Evolutionary conservation across 2,113 vertebrate genomes (phyloP).

Genomic region (Cariama cristata): DNA sequence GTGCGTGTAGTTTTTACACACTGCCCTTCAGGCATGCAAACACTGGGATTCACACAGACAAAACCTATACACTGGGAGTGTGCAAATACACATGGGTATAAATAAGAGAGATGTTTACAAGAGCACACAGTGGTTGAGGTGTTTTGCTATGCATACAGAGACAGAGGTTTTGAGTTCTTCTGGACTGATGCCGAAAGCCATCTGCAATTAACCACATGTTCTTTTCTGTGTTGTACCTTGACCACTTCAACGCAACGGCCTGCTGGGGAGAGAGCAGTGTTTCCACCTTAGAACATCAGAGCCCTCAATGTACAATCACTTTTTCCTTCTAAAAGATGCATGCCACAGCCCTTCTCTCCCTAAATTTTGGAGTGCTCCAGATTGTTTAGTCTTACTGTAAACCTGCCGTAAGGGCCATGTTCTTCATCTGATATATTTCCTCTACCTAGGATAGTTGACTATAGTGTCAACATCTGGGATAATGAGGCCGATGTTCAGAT

Average conservation of each 20-base stretch:
- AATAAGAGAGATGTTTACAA: constrained; percentile 18
- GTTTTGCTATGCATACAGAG: background rate
- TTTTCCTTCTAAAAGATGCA: background rate
- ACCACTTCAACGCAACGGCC: background rate
- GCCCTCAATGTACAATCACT: accelerated
- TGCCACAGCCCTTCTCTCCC: background rate
- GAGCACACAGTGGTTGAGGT: background rate
- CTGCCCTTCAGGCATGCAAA: background rate
- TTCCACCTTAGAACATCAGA: background rate
- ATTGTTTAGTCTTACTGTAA: background rate
- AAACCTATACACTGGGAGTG: background rate
- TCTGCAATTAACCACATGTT: background rate
- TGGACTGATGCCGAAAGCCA: background rate
- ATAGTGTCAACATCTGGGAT: constrained; percentile 8
- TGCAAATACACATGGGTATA: background rate
- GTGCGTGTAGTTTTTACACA: background rate
- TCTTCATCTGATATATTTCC: background rate
- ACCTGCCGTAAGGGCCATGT: accelerated
- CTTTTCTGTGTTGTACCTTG: background rate
- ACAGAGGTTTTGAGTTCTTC: background rate
- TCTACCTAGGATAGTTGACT: background rate
- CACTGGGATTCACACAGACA: background rate
- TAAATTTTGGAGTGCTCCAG: background rate
- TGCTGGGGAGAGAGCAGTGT: background rate
- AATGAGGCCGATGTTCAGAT: constrained; percentile 5